phyloP scores from a whole-genome alignment of 2,888 invertebrate species.

The Myopa testacea region DNA sequence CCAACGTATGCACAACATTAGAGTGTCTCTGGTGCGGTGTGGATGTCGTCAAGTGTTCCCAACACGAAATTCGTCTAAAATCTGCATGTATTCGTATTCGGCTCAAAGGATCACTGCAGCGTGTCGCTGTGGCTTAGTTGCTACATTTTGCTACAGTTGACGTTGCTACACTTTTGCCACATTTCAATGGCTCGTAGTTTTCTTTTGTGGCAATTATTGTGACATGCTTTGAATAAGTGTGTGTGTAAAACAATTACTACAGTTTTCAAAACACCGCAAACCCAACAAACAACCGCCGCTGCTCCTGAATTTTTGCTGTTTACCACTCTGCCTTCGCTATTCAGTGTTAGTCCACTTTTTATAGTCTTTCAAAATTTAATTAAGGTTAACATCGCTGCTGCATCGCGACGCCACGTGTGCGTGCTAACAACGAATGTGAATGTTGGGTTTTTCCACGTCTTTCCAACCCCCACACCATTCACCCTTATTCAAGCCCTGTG shows the following conservation, averaged over 20 bases:
- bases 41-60: slow-evolving; percentile 21
- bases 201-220: neutral
- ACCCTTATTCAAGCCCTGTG: neutral
- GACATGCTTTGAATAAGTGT: neutral
- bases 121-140: neutral
- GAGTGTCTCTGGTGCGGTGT: neutral
- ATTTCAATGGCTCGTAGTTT: neutral
- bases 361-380: slow-evolving; percentile 32
- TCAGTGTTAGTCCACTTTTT: neutral
- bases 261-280: neutral
- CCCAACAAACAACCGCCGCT: neutral
- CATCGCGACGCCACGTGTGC: slow-evolving; percentile 13
- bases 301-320: neutral
- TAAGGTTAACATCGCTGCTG: slow-evolving; percentile 30
- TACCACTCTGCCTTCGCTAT: neutral
- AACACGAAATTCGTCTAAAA: slow-evolving; percentile 14
- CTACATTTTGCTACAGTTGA: no score
- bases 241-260: slow-evolving; percentile 14
- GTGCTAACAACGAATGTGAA: slow-evolving; percentile 5
- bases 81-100: neutral
- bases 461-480: neutral
- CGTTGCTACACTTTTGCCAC: neutral
- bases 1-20: neutral
- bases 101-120: slow-evolving; percentile 8
- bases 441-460: slow-evolving; percentile 14